phyloP scores from a whole-genome alignment of 2,888 invertebrate species.

The Melolontha melolontha region DNA sequence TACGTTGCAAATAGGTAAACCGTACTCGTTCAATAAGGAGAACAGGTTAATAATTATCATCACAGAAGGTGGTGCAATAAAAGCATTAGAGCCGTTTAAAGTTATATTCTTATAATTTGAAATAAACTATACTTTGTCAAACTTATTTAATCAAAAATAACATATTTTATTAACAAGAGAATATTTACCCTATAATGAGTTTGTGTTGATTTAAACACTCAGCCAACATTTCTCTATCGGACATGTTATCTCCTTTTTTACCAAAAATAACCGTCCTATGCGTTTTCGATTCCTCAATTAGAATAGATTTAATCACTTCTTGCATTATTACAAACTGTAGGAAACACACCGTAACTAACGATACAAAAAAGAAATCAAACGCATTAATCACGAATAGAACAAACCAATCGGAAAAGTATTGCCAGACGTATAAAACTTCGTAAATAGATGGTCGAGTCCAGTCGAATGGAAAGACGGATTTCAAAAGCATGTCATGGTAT shows the following conservation, averaged over 20 bases:
- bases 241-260: neutral
- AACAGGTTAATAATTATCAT: no score
- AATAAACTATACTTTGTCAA: no score
- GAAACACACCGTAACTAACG: constrained; percentile 42
- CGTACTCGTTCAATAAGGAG: no score
- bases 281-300: neutral
- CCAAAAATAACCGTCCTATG: constrained; percentile 24
- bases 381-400: constrained; percentile 43
- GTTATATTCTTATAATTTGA: constrained; percentile 26
- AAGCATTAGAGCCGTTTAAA: no score
- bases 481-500: constrained; percentile 3
- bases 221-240: constrained; percentile 13
- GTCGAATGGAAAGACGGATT: constrained; percentile 41
- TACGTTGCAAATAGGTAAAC: no score
- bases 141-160: constrained; percentile 38
- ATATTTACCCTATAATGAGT: constrained; percentile 20
- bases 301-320: constrained; percentile 28
- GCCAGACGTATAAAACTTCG: constrained; percentile 46
- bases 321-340: constrained; percentile 46
- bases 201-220: constrained; percentile 33
- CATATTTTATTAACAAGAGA: neutral
- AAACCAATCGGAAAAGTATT: constrained; percentile 44
- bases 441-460: constrained; percentile 42
- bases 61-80: no score
- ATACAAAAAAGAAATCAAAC: constrained; percentile 47